Base-by-base conservation (phyloP, 2,797 vertebrate species). In the Mormyrops attenuatus region DNA sequence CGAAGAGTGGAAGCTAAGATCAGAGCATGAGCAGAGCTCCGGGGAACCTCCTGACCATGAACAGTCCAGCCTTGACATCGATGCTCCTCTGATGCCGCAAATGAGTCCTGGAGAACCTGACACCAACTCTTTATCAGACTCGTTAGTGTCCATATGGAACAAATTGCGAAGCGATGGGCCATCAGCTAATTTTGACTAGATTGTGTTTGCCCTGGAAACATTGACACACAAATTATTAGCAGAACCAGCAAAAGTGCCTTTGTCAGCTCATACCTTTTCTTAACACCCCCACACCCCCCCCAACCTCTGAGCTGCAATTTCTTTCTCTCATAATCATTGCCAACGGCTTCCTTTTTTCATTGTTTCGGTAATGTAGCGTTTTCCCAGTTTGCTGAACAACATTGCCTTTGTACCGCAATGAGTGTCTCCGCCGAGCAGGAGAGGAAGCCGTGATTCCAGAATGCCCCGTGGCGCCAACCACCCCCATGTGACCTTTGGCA, bases 251-350 rank as follows among this genome's bases (percentile, higher is more conserved):
- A 11, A 84, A 17, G 60, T 30, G 22, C 82, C 9, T 86, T 63
- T 69, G 55, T 86, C 84, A 63, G 44, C 47, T 66, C 41, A 89
- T 50, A 66, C 41, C 49, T 89, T 84, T 82, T 44, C 77, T 34
- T 44, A 20, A 15, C 22, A 6, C 57, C 41, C 22, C 20, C 11
- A 20, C 53, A 52, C 50, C 1, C 34, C 44, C 80, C 38, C 38
- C 34, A 34, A 41, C 5, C 4, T 87, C 50, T 49, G 38, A 84
- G 80, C 44, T n/a, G 80, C 80, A 44, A 44, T n/a, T 49, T 84
- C 3, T 80, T 34, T 47, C 34, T 89, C 50, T 82, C 50, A 4
- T 57, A 53, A 57, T 60, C 55, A 3, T 57, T 30, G 52, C 52
- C 30, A 50, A 1, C 4, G 44, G 55, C 55, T 41, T 38, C 50